Evolutionary conservation across 2,797 vertebrate species (phyloP).

Genomic region (Hippopotamyrus pictus): DNA sequence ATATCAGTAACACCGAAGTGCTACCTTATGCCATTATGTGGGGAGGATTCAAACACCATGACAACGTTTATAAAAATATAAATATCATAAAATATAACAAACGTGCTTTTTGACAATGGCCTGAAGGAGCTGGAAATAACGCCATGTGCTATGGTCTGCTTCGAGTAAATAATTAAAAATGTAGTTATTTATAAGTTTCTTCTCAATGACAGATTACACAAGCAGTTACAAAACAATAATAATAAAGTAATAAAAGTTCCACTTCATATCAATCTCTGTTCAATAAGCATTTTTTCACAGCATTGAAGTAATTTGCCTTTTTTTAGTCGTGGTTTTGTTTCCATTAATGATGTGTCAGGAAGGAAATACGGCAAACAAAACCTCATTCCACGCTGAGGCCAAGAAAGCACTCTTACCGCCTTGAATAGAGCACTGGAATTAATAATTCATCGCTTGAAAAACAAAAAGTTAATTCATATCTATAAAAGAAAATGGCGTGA

Average conservation of each 20-base stretch:
- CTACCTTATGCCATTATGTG: not conserved
- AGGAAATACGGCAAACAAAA: not conserved
- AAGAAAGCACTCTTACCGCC: not conserved
- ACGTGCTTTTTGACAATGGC: not conserved
- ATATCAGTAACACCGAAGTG: not conserved
- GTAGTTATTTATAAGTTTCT: not conserved
- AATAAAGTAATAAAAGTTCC: not conserved
- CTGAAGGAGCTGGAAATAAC: not conserved
- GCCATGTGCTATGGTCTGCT: not conserved
- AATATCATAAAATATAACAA: not conserved
- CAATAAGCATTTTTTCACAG: not conserved
- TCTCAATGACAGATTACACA: not conserved
- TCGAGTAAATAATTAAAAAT: constrained; percentile 1
- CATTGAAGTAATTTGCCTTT: not conserved
- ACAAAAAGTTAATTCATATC: not conserved
- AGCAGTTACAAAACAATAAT: not conserved
- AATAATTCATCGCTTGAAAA: not conserved
- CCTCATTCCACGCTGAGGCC: not conserved
- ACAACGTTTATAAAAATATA: not conserved
- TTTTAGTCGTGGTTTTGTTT: not conserved
- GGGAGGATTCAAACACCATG: not conserved
- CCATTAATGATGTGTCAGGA: not conserved
- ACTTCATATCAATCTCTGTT: not conserved
- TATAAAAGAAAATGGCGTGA: not conserved
- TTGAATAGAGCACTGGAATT: not conserved